A percentile compares a stretch with the other conserved stretches of the same genome.
These are phyloP conservation scores for Leptinotarsa haldemani DNA, from an alignment of 2,888 invertebrate genomes.

Conservation along the genomic window DNA sequence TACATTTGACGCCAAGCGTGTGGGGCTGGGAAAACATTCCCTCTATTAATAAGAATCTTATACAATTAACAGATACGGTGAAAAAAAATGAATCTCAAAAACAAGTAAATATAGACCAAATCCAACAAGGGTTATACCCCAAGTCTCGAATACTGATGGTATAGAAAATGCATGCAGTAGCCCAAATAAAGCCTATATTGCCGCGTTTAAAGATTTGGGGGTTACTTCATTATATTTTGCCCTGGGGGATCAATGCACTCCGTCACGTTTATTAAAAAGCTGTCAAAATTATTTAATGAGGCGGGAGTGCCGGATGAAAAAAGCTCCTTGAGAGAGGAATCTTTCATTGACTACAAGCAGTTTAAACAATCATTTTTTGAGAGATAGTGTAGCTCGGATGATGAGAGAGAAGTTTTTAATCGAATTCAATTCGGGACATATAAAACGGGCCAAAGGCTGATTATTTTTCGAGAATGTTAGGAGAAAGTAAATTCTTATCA, in stretches of 20 bases:
- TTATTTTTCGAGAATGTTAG: slow-evolving; percentile 1
- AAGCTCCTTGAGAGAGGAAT: slow-evolving; percentile 20
- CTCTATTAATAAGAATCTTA: background rate
- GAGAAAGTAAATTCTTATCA: too few species aligned
- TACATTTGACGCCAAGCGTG: background rate
- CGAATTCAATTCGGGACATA: slow-evolving; percentile 27
- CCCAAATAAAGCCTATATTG: background rate
- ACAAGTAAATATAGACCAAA: background rate
- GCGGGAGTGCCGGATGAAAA: slow-evolving; percentile 31
- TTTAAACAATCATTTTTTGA: slow-evolving; percentile 30
- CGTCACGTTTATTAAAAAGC: slow-evolving; percentile 30
- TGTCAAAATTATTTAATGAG: slow-evolving; percentile 28
- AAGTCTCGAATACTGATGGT: background rate
- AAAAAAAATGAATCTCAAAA: background rate
- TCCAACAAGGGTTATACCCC: background rate
- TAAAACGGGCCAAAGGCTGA: slow-evolving; percentile 1
- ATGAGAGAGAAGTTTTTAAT: slow-evolving; percentile 29
- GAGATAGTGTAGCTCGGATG: slow-evolving; percentile 33
- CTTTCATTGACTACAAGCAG: slow-evolving; percentile 20
- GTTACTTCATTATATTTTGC: too few species aligned
- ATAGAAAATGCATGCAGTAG: background rate
- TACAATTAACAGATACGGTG: background rate
- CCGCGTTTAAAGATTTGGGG: slow-evolving; percentile 18
- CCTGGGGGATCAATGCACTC: slow-evolving; percentile 31
- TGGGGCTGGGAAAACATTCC: too few species aligned